These are phyloP conservation scores for Pachycephala philippinensis DNA, from an alignment of 2,113 vertebrate species.

Conservation along the genomic window DNA sequence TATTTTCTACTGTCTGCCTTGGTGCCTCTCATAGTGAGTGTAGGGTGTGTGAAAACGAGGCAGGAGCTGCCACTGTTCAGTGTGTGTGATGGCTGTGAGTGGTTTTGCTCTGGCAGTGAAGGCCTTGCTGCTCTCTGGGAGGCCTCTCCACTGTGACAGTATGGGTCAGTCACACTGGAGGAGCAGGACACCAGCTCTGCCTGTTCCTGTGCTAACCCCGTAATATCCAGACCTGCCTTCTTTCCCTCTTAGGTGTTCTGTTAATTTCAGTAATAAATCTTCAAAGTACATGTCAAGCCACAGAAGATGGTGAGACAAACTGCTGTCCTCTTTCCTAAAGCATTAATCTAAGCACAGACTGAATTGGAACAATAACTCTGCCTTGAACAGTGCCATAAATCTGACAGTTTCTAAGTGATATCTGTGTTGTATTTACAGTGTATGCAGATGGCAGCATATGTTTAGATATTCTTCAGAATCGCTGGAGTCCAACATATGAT, in stretches of 20 bases:
- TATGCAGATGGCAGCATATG: constrained; percentile 99
- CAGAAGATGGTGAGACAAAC: neutral
- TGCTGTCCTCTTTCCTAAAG: neutral
- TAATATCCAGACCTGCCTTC: neutral
- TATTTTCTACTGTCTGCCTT: neutral
- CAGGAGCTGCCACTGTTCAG: neutral
- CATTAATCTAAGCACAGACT: neutral
- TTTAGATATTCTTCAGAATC: constrained; percentile 99
- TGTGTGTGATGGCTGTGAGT: neutral
- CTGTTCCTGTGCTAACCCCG: neutral
- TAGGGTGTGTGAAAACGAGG: neutral
- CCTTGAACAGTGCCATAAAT: neutral
- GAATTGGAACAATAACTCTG: neutral
- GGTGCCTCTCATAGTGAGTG: neutral
- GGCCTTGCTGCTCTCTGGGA: neutral
- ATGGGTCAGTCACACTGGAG: neutral
- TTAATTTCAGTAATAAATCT: neutral
- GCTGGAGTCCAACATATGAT: constrained; percentile 97
- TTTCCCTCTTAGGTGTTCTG: neutral
- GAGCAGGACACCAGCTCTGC: neutral
- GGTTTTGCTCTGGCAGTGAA: neutral
- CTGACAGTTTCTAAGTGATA: neutral
- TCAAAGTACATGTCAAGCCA: neutral
- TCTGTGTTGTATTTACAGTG: constrained; percentile 76
- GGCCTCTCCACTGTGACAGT: neutral